Evolutionary conservation across 2,888 invertebrate species (phyloP), one percentile per base, ranked within the genome.

Genomic region (Bedellia somnulentella): DNA sequence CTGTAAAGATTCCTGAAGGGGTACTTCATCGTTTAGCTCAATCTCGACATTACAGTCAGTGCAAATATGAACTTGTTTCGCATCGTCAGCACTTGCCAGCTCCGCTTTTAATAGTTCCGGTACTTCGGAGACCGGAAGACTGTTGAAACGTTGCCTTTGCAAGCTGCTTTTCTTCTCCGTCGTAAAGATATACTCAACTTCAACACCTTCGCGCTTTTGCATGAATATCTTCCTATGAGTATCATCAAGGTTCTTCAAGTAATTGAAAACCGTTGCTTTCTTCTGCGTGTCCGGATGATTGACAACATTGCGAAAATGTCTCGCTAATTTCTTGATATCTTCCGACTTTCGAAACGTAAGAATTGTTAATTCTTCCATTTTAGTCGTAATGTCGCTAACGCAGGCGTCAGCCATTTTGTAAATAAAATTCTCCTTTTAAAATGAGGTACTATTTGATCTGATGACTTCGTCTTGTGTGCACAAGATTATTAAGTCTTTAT

Each of bases 171-270:
- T 73, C 41, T 73, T 75, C 36, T 71, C 75, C 2, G 75, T 73
- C 0, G 73, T 68, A 37, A 71, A 70, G 17, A 75, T 71, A 36
- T 71, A 75, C 37, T 75, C 75, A 0, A 75, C 75, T 34, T 71
- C 67, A 0, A 70, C 62, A 3, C 47, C 46, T 2, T 75, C 75
- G 2, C 71, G 55, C 35, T 56, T 59, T 35, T 57, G 58, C 5
- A 57, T 41, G 38, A 58, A 70, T 10, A 68, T 60, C 18, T 44
- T 54, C 23, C 49, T 52, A 42, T 73, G 71, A 30, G 53, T 60
- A 3, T 57, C 54, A 26, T 70, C 52, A 16, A 73, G 38, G 32
- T 51, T 55, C 29, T 39, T 52, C 31, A 75, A 33, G 35, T 75
- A 75, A 10, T 50, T 46, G 6, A 47, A 46, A 3, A 75, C 24